These are phyloP conservation scores for Zonitis immaculata DNA, from an alignment of 2,888 invertebrate genomes.

Conservation along the genomic window DNA sequence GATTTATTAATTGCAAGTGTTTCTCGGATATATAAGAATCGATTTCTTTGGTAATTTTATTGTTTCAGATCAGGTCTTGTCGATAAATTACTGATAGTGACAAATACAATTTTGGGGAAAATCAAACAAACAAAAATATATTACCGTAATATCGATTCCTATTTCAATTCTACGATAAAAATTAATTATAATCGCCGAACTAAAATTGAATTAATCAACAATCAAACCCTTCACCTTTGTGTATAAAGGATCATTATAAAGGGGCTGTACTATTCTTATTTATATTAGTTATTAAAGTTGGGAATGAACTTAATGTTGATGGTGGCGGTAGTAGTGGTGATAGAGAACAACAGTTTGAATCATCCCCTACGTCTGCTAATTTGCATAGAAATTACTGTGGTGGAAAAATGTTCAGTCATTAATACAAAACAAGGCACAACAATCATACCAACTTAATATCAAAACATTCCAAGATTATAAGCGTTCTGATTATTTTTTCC, in stretches of 20 bases:
- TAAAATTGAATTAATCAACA: too few relatives aligned
- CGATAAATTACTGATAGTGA: slow-evolving; percentile 10
- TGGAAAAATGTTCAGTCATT: slow-evolving; percentile 3
- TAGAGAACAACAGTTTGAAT: slow-evolving; percentile 5
- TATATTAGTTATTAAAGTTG: neutral
- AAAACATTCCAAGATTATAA: neutral
- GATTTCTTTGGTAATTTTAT: slow-evolving; percentile 30
- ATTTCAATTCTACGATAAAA: too few relatives aligned
- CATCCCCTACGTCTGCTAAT: slow-evolving; percentile 4
- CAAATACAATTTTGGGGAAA: slow-evolving; percentile 1
- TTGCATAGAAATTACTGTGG: slow-evolving; percentile 3
- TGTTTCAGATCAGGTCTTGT: slow-evolving; percentile 18
- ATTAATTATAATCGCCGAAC: too few relatives aligned
- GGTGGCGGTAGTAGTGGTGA: neutral
- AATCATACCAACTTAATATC: neutral
- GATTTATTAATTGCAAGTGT: slow-evolving; percentile 30
- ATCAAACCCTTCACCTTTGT: too few relatives aligned
- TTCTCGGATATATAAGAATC: slow-evolving; percentile 24
- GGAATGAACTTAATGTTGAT: neutral
- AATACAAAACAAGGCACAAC: neutral
- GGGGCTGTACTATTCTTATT: neutral
- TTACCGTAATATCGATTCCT: too few relatives aligned
- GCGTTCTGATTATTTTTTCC: too few relatives aligned
- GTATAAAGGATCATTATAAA: neutral
- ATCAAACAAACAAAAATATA: too few relatives aligned